Evolutionary conservation across 1,140 invertebrate genomes (phyloP).

Genomic region (Magallana ariakensis): DNA sequence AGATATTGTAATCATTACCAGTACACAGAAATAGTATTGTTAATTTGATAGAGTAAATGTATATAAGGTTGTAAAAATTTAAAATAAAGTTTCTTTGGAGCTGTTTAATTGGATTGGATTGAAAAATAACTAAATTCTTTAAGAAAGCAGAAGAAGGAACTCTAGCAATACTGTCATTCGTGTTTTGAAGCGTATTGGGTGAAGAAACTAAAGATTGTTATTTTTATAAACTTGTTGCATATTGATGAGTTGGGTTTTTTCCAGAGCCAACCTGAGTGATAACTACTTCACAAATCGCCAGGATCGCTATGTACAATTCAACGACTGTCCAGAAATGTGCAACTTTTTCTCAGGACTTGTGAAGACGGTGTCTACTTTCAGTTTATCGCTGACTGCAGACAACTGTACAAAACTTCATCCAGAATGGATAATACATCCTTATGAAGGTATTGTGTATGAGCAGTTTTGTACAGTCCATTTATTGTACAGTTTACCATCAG

Average conservation of each 20-base stretch:
- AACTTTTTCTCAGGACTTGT: conserved; percentile 88
- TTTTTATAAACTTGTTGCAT: not conserved
- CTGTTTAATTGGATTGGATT: too few relatives aligned
- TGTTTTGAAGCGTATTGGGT: too few relatives aligned
- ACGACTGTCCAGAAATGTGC: conserved; percentile 88
- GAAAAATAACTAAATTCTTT: too few relatives aligned
- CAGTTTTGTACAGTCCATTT: not conserved
- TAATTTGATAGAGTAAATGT: too few relatives aligned
- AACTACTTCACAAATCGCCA: conserved; percentile 99
- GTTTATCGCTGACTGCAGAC: conserved; percentile 79
- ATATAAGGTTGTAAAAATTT: too few relatives aligned
- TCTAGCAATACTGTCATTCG: too few relatives aligned
- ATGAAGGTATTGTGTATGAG: conserved; percentile 68
- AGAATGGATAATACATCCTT: conserved; percentile 78
- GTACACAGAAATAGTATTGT: too few relatives aligned
- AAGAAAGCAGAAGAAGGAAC: too few relatives aligned
- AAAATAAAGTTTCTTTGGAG: too few relatives aligned
- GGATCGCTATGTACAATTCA: conserved; percentile 96
- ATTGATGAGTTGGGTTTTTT: conserved; percentile 63
- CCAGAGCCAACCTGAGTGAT: conserved; percentile 96
- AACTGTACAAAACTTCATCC: conserved; percentile 74
- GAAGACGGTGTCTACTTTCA: conserved; percentile 81
- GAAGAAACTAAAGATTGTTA: too few relatives aligned
- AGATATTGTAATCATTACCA: too few relatives aligned
- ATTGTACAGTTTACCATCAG: too few relatives aligned